phyloP scores from a whole-genome alignment of 1,140 invertebrate species.

The Neomicropteryx cornuta region DNA sequence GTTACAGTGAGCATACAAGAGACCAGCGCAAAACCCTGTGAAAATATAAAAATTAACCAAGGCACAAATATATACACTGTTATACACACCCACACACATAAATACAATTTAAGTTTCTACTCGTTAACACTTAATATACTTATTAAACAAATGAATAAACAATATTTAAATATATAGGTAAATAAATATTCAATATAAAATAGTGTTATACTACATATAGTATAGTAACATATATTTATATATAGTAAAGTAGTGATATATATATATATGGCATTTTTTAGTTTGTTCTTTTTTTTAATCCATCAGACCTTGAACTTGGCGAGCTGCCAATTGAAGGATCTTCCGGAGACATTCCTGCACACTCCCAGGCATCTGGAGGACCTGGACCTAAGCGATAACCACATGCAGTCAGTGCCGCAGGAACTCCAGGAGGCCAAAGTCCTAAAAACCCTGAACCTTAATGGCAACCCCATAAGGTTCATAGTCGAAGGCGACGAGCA shows the following conservation, averaged over 20 bases:
- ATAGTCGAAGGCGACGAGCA: slow-evolving; percentile 24
- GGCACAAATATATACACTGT: too few species aligned
- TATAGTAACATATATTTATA: too few species aligned
- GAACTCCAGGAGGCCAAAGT: slow-evolving; percentile 44
- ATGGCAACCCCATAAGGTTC: slow-evolving; percentile 53
- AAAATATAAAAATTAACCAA: too few species aligned
- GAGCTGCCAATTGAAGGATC: slow-evolving; percentile 44
- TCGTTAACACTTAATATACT: too few species aligned
- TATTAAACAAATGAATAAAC: too few species aligned
- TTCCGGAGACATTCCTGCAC: slow-evolving; percentile 54
- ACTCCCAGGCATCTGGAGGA: slow-evolving; percentile 48
- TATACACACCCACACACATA: too few species aligned
- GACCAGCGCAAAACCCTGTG: too few species aligned
- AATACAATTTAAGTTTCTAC: too few species aligned
- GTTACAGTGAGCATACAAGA: too few species aligned
- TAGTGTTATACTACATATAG: too few species aligned
- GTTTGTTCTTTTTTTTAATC: slow-evolving; percentile 8
- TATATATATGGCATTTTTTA: slow-evolving; percentile 1
- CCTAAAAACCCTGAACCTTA: slow-evolving; percentile 48
- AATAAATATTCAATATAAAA: too few species aligned
- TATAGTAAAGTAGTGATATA: too few species aligned
- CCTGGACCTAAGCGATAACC: slow-evolving; percentile 60
- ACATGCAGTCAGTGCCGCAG: slow-evolving; percentile 45
- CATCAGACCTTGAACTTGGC: slow-evolving; percentile 53
- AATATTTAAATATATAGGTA: slow-evolving; percentile 8